Base-by-base conservation (phyloP, 2,797 vertebrate genomes). In the Megalops cyprinoides region DNA sequence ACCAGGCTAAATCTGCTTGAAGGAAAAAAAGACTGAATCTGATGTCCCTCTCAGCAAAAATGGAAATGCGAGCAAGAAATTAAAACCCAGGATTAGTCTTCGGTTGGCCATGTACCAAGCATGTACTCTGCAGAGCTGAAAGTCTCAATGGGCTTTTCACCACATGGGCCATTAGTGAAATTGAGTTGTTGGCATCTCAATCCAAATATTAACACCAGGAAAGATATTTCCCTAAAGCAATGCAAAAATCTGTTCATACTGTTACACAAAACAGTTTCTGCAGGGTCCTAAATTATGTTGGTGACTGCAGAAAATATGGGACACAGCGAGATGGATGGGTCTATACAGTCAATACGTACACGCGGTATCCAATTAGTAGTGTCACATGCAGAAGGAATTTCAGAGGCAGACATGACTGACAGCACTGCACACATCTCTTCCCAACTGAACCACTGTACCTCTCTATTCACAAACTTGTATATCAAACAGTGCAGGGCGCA, bases 111-210 rank as follows among this genome's bases (percentile, higher is more conserved):
- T 44, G 76, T 28, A 51, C 76, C 55, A 84, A 84, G 82, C 65
- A 42, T 69, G 65, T 23, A 20, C 65, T 42, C 18, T 23, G 20
- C 34, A 42, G 65, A 69, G 34, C 65, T 23, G 6, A 69, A 67
- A 18, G 6, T n/a, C 23, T 58, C 62, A 31, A 0, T 31, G 10
- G 14, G 60, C 60, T 15, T 62, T 62, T n/a, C 31, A 62, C 78
- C 69, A 83, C 82, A 84, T 78, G 81, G 79, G 78, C 81, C 84
- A 81, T 84, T 82, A 81, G 76, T 84, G 76, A 82, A 76, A 86
- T 84, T 86, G 84, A 85, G n/a, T 76, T 62, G 71, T 49, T 83
- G 48, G 42, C 75, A 77, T 76, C 9, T 62, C 28, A 62, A 62
- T 28, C 58, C 25, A 62, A 28, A 28, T 28, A 62, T 62, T 31